Evolutionary conservation across 2,797 vertebrate genomes (phyloP).

Genomic region (Megaceryle alcyon): DNA sequence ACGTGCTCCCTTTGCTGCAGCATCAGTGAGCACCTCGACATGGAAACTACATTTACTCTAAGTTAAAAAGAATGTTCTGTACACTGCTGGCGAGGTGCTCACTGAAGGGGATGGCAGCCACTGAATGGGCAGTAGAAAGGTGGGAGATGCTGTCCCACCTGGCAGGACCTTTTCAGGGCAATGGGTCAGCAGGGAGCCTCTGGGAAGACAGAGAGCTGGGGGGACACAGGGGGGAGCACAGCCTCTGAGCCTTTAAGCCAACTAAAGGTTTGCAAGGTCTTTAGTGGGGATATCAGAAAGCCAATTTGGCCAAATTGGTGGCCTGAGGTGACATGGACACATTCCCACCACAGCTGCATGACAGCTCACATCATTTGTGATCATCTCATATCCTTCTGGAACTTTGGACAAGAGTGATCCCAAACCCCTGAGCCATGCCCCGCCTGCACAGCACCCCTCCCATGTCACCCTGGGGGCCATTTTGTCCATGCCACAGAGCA

Average conservation of each 20-base stretch:
- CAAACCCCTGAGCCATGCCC: neutral
- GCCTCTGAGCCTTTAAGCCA: neutral
- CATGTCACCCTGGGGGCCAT: fast-evolving
- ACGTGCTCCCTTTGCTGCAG: neutral
- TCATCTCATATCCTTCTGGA: fast-evolving
- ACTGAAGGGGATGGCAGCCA: neutral
- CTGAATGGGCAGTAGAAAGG: neutral
- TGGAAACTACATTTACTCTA: conserved; percentile 50
- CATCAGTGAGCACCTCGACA: neutral
- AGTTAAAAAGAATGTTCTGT: conserved; percentile 57
- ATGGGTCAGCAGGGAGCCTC: neutral
- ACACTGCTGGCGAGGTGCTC: fast-evolving
- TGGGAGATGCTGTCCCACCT: neutral
- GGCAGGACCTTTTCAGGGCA: neutral
- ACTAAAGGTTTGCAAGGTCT: neutral
- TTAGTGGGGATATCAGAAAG: neutral
- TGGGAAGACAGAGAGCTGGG: fast-evolving
- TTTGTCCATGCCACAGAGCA: neutral
- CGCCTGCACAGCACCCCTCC: neutral
- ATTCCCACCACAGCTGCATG: neutral
- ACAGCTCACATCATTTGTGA: neutral
- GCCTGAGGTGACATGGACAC: neutral
- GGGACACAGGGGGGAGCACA: fast-evolving
- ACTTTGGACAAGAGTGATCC: neutral
- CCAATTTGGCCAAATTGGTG: neutral